These are phyloP conservation scores for Upupa epops DNA, from an alignment of 2,113 vertebrate species.

Conservation along the genomic window DNA sequence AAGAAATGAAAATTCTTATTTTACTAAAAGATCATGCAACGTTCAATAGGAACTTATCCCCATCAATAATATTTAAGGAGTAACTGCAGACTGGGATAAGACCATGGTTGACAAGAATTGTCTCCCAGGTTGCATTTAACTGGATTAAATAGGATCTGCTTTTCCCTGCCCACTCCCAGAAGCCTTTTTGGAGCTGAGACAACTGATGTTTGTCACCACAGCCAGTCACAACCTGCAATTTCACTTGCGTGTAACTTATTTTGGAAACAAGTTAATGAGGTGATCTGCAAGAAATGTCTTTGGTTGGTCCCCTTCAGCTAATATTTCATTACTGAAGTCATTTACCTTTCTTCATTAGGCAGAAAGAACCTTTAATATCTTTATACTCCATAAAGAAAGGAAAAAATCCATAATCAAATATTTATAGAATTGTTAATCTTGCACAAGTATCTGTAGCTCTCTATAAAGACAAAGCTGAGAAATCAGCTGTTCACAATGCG, in stretches of 20 bases:
- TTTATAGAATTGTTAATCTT: slow-evolving; percentile 23
- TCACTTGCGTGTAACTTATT: slow-evolving; percentile 52
- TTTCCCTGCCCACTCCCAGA: slow-evolving; percentile 66
- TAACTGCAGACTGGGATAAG: slow-evolving; percentile 28
- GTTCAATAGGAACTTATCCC: slow-evolving; percentile 45
- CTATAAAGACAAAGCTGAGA: background rate
- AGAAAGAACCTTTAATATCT: slow-evolving; percentile 59
- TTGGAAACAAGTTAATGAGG: slow-evolving; percentile 70
- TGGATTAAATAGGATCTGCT: slow-evolving; percentile 62
- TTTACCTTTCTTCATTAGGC: slow-evolving; percentile 78
- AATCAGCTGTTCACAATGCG: background rate
- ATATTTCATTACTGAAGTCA: slow-evolving; percentile 78
- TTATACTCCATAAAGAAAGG: slow-evolving; percentile 11
- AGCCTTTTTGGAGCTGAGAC: slow-evolving; percentile 74
- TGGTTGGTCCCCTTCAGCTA: slow-evolving; percentile 70
- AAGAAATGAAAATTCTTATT: slow-evolving; percentile 61
- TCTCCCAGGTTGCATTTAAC: slow-evolving; percentile 65
- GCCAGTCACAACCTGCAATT: slow-evolving; percentile 63
- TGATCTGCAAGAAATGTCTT: slow-evolving; percentile 64
- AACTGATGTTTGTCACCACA: slow-evolving; percentile 84
- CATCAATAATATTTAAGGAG: slow-evolving; percentile 54
- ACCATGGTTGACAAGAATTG: slow-evolving; percentile 30
- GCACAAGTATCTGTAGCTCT: background rate
- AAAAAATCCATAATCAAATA: background rate
- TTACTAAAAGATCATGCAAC: slow-evolving; percentile 27